Conservation (phyloP, 1,140 invertebrate species). For the Tetramorium simillimum region DNA sequence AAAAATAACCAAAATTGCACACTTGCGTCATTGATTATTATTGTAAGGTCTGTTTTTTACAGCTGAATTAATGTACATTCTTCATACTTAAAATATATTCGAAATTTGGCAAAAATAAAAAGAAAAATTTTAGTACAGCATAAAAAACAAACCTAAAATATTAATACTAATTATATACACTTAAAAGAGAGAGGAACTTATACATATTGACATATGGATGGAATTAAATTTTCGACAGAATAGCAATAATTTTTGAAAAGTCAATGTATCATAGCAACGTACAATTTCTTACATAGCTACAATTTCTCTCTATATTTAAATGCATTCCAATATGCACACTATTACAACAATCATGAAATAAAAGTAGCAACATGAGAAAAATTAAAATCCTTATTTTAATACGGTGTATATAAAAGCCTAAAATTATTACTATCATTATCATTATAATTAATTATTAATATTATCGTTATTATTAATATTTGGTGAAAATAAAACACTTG, state of each 20-base stretch:
- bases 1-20: slow-evolving; percentile 61
- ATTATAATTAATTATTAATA: slow-evolving; percentile 18
- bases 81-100: not conserved
- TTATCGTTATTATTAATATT: slow-evolving; percentile 50
- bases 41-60: not conserved
- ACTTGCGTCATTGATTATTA: slow-evolving; percentile 35
- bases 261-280: slow-evolving; percentile 37
- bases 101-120: not conserved
- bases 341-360: slow-evolving; percentile 1
- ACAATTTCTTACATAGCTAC: slow-evolving; percentile 4
- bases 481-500: slow-evolving; percentile 48
- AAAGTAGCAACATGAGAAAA: not conserved
- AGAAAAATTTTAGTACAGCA: not conserved
- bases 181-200: slow-evolving; percentile 60
- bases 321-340: slow-evolving; percentile 22
- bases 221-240: slow-evolving; percentile 43
- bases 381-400: slow-evolving; percentile 22
- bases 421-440: slow-evolving; percentile 46
- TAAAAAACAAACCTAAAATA: not conserved
- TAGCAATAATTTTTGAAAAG: slow-evolving; percentile 51
- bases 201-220: slow-evolving; percentile 41
- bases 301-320: slow-evolving; percentile 34
- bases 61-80: not conserved
- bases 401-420: slow-evolving; percentile 36
- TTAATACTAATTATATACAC: slow-evolving; percentile 57